phyloP scores from a whole-genome alignment of 1,140 invertebrate species.

The Sminthurinus signatus region DNA sequence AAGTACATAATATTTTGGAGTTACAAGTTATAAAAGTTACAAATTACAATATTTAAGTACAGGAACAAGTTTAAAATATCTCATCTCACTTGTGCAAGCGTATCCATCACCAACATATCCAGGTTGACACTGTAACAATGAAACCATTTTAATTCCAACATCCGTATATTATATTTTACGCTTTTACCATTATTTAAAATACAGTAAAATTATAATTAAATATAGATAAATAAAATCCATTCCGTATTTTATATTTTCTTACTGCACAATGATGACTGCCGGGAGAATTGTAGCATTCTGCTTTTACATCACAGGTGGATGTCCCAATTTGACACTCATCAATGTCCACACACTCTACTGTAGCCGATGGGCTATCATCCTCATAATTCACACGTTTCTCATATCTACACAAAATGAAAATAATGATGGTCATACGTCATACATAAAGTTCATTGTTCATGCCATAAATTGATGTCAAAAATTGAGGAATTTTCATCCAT shows the following conservation, averaged over 20 bases:
- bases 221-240: too few relatives aligned
- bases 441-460: too few relatives aligned
- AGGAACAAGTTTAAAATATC: too few relatives aligned
- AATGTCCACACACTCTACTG: slow-evolving; percentile 63
- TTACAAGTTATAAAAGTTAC: not conserved
- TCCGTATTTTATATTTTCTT: too few relatives aligned
- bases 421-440: too few relatives aligned
- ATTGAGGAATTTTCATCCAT: too few relatives aligned
- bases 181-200: too few relatives aligned
- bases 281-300: slow-evolving; percentile 69
- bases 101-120: slow-evolving; percentile 56
- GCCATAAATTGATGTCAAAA: not conserved
- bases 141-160: too few relatives aligned
- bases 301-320: slow-evolving; percentile 71
- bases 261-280: slow-evolving; percentile 73
- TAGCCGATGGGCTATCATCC: slow-evolving; percentile 51
- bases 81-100: slow-evolving; percentile 48
- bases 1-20: not conserved
- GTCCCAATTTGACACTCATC: slow-evolving; percentile 74
- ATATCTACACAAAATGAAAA: slow-evolving; percentile 23
- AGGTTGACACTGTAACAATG: slow-evolving; percentile 58
- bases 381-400: slow-evolving; percentile 53
- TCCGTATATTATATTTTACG: too few relatives aligned
- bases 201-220: too few relatives aligned
- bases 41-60: too few relatives aligned